A percentile compares a stretch with the other conserved stretches of the same genome.
These are phyloP conservation scores for Caenorhabditis sp. DNA, from an alignment of 2,888 invertebrate genomes.

Conservation along the genomic window DNA sequence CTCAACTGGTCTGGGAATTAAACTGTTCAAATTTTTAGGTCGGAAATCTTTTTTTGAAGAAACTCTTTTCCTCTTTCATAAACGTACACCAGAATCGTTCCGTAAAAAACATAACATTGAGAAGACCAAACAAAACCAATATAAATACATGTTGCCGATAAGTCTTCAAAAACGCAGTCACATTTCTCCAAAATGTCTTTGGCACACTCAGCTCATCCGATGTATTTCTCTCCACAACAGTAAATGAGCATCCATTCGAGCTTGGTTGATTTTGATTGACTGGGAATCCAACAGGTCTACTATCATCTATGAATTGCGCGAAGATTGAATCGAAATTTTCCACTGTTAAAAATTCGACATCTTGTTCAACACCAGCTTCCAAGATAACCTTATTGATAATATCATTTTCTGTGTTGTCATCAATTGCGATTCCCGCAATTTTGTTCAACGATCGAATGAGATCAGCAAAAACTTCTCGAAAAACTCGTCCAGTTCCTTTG, in stretches of 20 bases:
- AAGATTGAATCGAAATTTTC: slow-evolving; percentile 69
- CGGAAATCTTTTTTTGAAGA: no score
- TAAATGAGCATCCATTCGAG: slow-evolving; percentile 67
- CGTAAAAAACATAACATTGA: slow-evolving; percentile 88
- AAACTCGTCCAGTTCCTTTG: slow-evolving; percentile 90
- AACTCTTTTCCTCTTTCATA: slow-evolving; percentile 1
- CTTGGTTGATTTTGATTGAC: slow-evolving; percentile 28
- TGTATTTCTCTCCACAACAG: slow-evolving; percentile 41
- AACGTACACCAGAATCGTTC: slow-evolving; percentile 89
- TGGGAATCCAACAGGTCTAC: slow-evolving; percentile 63
- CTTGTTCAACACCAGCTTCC: slow-evolving; percentile 20
- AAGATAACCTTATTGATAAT: slow-evolving; percentile 51
- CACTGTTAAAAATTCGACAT: slow-evolving; percentile 48
- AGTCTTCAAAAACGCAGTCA: slow-evolving; percentile 85
- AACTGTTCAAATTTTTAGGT: no score
- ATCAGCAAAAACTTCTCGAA: slow-evolving; percentile 89
- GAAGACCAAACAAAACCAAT: slow-evolving; percentile 89
- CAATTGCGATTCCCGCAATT: slow-evolving; percentile 67
- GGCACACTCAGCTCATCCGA: slow-evolving; percentile 10
- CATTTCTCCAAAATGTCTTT: slow-evolving; percentile 10
- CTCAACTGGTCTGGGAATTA: no score
- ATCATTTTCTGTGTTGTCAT: slow-evolving; percentile 41
- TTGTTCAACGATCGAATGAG: slow-evolving; percentile 77
- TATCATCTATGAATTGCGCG: slow-evolving; percentile 53
- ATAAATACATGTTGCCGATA: slow-evolving; percentile 93